Evolutionary conservation across 2,888 invertebrate genomes (phyloP).

Genomic region (Zhuqinia jingwanae): DNA sequence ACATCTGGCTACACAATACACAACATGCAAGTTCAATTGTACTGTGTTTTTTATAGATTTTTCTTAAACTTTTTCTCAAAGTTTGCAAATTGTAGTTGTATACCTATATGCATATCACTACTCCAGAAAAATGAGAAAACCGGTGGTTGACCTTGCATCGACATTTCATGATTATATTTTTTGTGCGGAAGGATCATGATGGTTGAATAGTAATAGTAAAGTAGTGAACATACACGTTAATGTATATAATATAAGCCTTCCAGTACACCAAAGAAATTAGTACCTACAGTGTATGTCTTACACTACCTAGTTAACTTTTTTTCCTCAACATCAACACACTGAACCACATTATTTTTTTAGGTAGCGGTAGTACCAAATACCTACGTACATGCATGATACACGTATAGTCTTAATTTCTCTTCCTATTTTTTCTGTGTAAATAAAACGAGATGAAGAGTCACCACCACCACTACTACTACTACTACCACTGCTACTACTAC

Average conservation of each 20-base stretch:
- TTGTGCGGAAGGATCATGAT: background rate
- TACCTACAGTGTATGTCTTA: background rate
- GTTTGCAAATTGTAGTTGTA: too few species aligned
- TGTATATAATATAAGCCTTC: background rate
- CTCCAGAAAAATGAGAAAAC: conserved; percentile 14
- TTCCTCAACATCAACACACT: background rate
- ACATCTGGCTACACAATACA: too few species aligned
- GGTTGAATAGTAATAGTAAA: background rate
- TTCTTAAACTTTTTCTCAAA: too few species aligned
- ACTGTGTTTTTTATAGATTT: too few species aligned
- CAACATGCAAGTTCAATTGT: too few species aligned
- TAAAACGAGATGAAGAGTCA: too few species aligned
- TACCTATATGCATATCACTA: background rate
- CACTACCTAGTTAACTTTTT: conserved; percentile 34
- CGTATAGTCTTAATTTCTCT: background rate
- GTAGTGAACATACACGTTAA: background rate
- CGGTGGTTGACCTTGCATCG: conserved; percentile 62
- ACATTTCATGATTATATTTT: conserved; percentile 36
- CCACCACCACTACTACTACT: too few species aligned
- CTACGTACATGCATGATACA: background rate
- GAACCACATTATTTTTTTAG: background rate
- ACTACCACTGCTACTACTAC: background rate
- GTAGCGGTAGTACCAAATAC: too few species aligned
- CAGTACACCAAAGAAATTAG: background rate
- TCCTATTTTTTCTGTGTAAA: background rate